These are phyloP conservation scores for Paratrypauchen microcephalus DNA, from an alignment of 2,797 vertebrate species.

Conservation along the genomic window DNA sequence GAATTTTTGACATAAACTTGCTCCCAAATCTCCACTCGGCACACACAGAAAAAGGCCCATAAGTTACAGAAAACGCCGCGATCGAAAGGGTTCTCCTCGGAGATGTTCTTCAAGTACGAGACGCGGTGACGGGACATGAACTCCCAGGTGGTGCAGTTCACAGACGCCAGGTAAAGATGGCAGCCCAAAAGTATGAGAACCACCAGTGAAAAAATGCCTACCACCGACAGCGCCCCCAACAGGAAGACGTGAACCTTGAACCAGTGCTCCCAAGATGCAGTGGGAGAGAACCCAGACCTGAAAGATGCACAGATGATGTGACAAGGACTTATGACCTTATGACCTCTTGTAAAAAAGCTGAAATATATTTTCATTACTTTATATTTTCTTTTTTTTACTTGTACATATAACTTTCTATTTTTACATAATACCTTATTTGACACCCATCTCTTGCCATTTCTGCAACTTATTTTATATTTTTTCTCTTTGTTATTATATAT, in stretches of 20 bases:
- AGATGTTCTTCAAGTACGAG: slow-evolving; percentile 84
- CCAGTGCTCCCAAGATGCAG: slow-evolving; percentile 80
- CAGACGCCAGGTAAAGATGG: slow-evolving; percentile 89
- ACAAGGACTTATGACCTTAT: no score
- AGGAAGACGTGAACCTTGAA: slow-evolving; percentile 79
- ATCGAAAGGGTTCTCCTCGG: slow-evolving; percentile 88
- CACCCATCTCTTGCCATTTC: no score
- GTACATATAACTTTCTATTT: no score
- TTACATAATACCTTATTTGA: no score
- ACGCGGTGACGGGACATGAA: slow-evolving; percentile 92
- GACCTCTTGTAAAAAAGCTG: no score
- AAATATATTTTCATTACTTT: no score
- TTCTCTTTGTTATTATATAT: no score
- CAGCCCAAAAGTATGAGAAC: slow-evolving; percentile 82
- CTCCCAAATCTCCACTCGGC: slow-evolving; percentile 84
- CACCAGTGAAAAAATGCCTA: slow-evolving; percentile 73
- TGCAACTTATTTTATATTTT: no score
- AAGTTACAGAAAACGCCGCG: slow-evolving; percentile 85
- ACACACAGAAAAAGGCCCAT: slow-evolving; percentile 89
- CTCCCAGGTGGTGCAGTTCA: slow-evolving; percentile 94
- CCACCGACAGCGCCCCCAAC: slow-evolving; percentile 74
- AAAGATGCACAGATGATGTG: background rate
- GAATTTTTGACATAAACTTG: slow-evolving; percentile 73
- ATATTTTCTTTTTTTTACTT: no score
- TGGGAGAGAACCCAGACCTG: slow-evolving; percentile 86